Percentiles rank a stretch among this genome's conserved stretches.
Evolutionary conservation across 2,888 invertebrate species (phyloP).

Genomic region (Euclidia mi): DNA sequence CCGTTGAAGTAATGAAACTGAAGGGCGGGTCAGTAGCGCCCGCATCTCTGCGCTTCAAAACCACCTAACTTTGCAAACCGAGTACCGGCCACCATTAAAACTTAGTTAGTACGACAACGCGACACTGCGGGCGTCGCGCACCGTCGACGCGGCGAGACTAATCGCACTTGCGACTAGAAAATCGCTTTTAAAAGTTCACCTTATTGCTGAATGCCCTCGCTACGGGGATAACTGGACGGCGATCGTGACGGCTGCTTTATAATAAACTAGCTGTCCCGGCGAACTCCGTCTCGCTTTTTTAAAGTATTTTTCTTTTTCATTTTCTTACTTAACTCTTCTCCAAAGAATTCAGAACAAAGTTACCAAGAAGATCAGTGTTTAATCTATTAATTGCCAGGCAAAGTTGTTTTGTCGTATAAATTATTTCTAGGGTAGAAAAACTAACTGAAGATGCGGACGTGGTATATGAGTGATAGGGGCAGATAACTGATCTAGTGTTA

Average conservation of each 20-base stretch:
- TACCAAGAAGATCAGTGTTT: no score
- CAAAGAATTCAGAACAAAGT: no score
- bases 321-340: no score
- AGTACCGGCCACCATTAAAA: conserved; percentile 77
- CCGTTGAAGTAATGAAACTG: conserved; percentile 45
- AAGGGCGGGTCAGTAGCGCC: conserved; percentile 46
- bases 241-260: conserved; percentile 31
- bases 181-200: conserved; percentile 62
- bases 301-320: no score
- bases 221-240: conserved; percentile 30
- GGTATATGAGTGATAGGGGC: no score
- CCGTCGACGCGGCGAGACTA: conserved; percentile 51
- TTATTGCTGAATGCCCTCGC: conserved; percentile 40
- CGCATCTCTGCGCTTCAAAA: conserved; percentile 65
- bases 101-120: conserved; percentile 58
- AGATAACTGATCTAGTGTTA: no score
- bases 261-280: conserved; percentile 35
- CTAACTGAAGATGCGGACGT: no score
- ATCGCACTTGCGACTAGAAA: conserved; percentile 54
- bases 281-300: no score
- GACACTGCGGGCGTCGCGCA: conserved; percentile 44
- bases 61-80: conserved; percentile 59
- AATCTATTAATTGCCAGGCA: no score
- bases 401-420: no score
- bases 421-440: no score